Base-by-base conservation (phyloP, 2,113 vertebrate species). In the Erythrolamprus reginae region DNA sequence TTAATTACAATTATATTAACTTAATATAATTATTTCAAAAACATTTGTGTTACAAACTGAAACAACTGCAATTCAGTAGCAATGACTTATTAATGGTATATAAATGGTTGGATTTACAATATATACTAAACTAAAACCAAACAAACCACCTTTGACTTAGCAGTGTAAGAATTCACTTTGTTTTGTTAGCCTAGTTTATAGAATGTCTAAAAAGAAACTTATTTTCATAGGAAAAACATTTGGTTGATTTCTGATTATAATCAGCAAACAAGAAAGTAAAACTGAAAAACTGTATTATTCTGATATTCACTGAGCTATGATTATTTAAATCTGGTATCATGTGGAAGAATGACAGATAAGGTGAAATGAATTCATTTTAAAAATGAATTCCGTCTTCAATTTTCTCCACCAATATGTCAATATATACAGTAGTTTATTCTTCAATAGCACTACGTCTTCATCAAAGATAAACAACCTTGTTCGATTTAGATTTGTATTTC, bases 281-380 rank as follows among this genome's bases (percentile, higher is more conserved):
- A 42, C 48, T 58, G 42, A 58, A n/a, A 13, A 50, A 6, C 50
- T 6, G 4, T 2, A 33, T 51, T 5, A 4, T 15, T 55, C 42
- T 91, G 53, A 0, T 0, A 0, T n/a, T 0, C 0, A 45, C 45
- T 21, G 52, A 13, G 7, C 42, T 23, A 2, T 2, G 0, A 0
- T 45, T 0, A 1, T 6, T 33, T 24, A 23, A 21, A 4, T 3
- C 21, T 23, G 13, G n/a, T 33, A 13, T 33, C 5, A 33, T 70
- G 28, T 70, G 4, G n/a, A 70, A 5, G 28, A 70, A 70, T 70
- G 5, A 65, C 10, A n/a, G 28, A 26, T 28, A 61, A 70, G 61
- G 61, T 70, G 12, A 70, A 70, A 70, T 17, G 2, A 12, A 12
- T 33, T 13, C 13, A 5, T 0, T 70, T 70, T 82, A 1, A 0